Percentiles rank a stretch among this genome's conserved stretches.
These are phyloP conservation scores for Himalopsyche japonica DNA, from an alignment of 2,888 invertebrate genomes.

Conservation along the genomic window DNA sequence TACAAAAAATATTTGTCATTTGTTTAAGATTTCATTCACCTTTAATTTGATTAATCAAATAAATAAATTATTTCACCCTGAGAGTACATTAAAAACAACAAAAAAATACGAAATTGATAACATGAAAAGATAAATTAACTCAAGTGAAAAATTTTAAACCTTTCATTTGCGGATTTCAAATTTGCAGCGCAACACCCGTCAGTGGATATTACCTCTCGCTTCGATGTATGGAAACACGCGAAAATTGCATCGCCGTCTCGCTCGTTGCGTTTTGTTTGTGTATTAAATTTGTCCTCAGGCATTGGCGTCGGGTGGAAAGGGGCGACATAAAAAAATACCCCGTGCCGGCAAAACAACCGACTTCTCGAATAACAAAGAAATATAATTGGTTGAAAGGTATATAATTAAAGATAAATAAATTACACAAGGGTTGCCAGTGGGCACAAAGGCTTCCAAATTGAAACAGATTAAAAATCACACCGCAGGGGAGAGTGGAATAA, in stretches of 20 bases:
- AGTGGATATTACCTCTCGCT: not conserved
- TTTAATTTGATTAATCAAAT: not conserved
- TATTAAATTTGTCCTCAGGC: conserved; percentile 28
- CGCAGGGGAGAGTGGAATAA: conserved; percentile 9
- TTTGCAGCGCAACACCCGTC: conserved; percentile 2
- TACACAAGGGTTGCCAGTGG: conserved; percentile 16
- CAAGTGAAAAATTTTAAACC: conserved; percentile 1
- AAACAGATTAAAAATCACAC: conserved; percentile 38
- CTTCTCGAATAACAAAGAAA: conserved; percentile 33
- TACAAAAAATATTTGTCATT: not conserved
- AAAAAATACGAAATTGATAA: not conserved
- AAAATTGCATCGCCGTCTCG: not conserved
- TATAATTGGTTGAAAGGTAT: conserved; percentile 34
- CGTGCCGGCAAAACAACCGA: conserved; percentile 12
- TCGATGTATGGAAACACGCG: conserved; percentile 3
- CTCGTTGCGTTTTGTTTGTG: conserved; percentile 11
- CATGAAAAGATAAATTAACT: not conserved
- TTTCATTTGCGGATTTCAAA: conserved; percentile 5
- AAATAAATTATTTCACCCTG: not conserved
- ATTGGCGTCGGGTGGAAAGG: not conserved
- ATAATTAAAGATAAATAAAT: conserved; percentile 38
- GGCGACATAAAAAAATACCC: not conserved
- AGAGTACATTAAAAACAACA: not conserved
- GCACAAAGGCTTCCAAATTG: conserved; percentile 31
- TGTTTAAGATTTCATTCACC: not conserved